Percentiles rank a stretch among this genome's conserved stretches.
These are phyloP conservation scores for Hepsetus odoe DNA, from an alignment of 2,113 vertebrate species.

Conservation along the genomic window DNA sequence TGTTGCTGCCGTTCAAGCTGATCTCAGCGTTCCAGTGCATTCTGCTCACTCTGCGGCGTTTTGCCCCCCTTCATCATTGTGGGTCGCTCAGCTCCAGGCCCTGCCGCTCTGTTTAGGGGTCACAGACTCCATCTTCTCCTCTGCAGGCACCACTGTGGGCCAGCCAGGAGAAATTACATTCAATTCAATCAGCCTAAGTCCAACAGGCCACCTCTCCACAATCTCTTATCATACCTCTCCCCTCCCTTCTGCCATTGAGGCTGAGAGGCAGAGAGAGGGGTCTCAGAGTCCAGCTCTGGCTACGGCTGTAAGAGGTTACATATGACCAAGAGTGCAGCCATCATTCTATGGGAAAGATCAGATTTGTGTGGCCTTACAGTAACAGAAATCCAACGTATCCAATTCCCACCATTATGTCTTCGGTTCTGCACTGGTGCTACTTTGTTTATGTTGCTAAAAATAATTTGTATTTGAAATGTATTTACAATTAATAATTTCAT, in stretches of 20 bases:
- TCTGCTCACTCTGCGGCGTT: not conserved
- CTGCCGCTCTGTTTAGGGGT: slow-evolving; percentile 1
- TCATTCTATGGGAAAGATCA: slow-evolving; percentile 5
- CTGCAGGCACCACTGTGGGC: slow-evolving; percentile 13
- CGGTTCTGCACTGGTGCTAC: not conserved
- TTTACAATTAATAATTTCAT: too few species aligned
- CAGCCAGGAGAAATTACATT: slow-evolving; percentile 31
- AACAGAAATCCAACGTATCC: too few species aligned
- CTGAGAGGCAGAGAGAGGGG: not conserved
- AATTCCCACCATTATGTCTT: not conserved
- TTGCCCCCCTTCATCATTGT: not conserved
- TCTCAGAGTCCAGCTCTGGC: slow-evolving; percentile 10
- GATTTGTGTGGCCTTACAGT: not conserved
- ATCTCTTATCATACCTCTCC: slow-evolving; percentile 32
- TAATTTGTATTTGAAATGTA: too few species aligned
- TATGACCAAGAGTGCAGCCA: slow-evolving; percentile 8
- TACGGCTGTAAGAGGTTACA: not conserved
- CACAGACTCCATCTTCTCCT: slow-evolving; percentile 18
- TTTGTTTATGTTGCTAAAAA: too few species aligned
- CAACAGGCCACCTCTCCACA: slow-evolving; percentile 23
- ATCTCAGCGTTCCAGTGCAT: slow-evolving; percentile 13
- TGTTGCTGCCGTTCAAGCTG: not conserved
- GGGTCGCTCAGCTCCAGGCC: slow-evolving; percentile 12
- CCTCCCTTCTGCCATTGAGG: not conserved
- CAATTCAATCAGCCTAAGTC: slow-evolving; percentile 36